These are phyloP conservation scores for Phenganax stokvisi DNA, from an alignment of 92 coral and sea anemone species.

Conservation along the genomic window DNA sequence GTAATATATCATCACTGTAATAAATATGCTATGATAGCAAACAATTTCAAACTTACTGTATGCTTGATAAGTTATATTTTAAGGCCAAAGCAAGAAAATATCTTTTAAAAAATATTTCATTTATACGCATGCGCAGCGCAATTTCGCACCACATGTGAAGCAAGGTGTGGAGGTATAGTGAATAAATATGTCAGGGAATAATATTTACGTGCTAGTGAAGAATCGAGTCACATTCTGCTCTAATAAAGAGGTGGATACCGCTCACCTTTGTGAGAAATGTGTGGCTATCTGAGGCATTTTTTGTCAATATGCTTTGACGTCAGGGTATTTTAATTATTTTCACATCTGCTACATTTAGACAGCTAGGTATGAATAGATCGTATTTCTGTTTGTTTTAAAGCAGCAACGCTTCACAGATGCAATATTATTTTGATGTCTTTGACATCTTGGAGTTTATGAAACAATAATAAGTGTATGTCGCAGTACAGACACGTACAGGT, in stretches of 20 bases:
- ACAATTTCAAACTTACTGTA: no score
- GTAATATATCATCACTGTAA: no score
- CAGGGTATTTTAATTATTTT: not conserved
- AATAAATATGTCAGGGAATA: not conserved
- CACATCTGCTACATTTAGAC: not conserved
- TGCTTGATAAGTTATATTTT: no score
- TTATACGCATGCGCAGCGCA: no score
- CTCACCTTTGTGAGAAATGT: conserved; percentile 17
- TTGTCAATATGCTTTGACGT: not conserved
- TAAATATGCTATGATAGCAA: no score
- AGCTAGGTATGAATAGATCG: not conserved
- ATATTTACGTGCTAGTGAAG: not conserved
- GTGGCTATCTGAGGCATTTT: conserved; percentile 27
- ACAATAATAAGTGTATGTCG: not conserved
- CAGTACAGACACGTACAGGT: not conserved
- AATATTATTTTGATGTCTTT: not conserved
- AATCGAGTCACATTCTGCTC: conserved; percentile 6
- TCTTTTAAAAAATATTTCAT: no score
- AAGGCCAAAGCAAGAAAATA: no score
- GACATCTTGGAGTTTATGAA: not conserved
- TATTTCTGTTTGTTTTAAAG: not conserved
- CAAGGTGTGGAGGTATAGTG: not conserved
- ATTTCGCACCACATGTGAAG: not conserved
- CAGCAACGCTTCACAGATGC: not conserved
- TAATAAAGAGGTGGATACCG: not conserved